Conservation (phyloP, 2,888 invertebrate genomes). For the Pterostichus niger region DNA sequence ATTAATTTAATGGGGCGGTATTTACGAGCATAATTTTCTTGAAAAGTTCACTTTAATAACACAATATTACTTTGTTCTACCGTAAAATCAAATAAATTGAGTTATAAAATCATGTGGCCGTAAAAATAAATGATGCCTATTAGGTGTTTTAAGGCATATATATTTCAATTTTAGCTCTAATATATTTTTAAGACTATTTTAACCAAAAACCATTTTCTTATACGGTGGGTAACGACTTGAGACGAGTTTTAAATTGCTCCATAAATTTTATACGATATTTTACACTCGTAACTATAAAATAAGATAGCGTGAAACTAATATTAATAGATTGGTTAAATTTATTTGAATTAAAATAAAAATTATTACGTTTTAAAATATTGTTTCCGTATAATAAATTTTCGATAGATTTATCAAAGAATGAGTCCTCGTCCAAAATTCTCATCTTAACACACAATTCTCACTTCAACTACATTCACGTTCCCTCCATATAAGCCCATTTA, state of each 20-base stretch:
- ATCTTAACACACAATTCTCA: no score
- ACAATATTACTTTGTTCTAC: not conserved
- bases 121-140: constrained; percentile 35
- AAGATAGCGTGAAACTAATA: not conserved
- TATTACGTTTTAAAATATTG: no score
- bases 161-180: constrained; percentile 24
- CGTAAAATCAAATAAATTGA: not conserved
- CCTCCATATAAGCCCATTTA: no score
- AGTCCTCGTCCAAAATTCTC: no score
- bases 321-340: no score
- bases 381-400: no score
- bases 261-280: constrained; percentile 41
- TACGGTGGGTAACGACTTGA: not conserved
- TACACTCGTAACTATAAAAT: not conserved
- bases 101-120: constrained; percentile 10
- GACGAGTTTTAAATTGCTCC: constrained; percentile 16
- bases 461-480: no score
- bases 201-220: constrained; percentile 22
- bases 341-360: no score
- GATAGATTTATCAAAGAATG: no score
- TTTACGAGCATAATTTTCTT: not conserved
- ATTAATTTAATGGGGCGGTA: not conserved
- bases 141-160: not conserved
- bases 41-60: not conserved
- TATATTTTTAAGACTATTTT: constrained; percentile 12